Evolutionary conservation across 2,797 vertebrate genomes (phyloP).

Genomic region (Adelosebastes latens): DNA sequence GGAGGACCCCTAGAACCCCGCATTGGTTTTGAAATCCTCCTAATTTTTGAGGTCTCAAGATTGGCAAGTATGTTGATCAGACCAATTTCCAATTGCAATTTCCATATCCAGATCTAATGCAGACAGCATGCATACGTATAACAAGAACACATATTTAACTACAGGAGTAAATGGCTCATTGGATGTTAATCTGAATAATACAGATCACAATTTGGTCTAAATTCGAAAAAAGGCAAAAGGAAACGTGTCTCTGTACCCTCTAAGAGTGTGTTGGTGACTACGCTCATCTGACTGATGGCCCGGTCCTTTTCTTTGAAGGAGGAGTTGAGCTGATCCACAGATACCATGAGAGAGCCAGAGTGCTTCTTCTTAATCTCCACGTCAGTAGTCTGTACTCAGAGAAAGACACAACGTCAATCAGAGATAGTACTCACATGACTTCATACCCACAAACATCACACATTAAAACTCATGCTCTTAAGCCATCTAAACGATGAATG

Average conservation of each 20-base stretch:
- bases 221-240: neutral
- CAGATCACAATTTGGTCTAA: neutral
- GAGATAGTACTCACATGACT: neutral
- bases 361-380: slow-evolving; percentile 95
- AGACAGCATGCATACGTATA: neutral
- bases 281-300: slow-evolving; percentile 96
- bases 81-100: neutral
- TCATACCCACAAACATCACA: slow-evolving; percentile 16
- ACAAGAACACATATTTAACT: neutral
- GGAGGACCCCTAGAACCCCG: no score
- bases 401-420: slow-evolving; percentile 46
- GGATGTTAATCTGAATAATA: neutral
- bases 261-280: slow-evolving; percentile 94
- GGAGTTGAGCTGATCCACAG: slow-evolving; percentile 95
- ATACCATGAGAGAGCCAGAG: slow-evolving; percentile 96
- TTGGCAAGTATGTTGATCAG: neutral
- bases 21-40: no score
- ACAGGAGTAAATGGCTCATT: neutral
- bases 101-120: neutral
- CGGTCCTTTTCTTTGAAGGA: slow-evolving; percentile 95
- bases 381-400: slow-evolving; percentile 89
- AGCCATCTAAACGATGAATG: neutral
- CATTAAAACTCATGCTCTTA: slow-evolving; percentile 7
- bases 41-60: no score
- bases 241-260: slow-evolving; percentile 85